Evolutionary conservation across 2,113 vertebrate species (phyloP).

Genomic region (Forbesichthys papilliferus): DNA sequence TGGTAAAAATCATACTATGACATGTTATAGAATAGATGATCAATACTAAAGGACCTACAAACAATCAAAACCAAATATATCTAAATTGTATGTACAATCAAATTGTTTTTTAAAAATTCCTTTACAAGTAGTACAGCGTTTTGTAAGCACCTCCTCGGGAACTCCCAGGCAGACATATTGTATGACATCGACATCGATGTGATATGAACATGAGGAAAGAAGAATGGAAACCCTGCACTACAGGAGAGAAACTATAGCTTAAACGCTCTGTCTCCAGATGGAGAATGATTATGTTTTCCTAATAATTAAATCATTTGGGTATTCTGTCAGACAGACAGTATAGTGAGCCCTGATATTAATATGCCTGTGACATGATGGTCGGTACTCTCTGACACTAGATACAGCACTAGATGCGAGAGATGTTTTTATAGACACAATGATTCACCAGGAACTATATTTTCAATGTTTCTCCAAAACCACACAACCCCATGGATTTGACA

Average conservation of each 20-base stretch:
- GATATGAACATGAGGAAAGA: neutral
- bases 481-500: too few relatives aligned
- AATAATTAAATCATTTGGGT: conserved; percentile 12
- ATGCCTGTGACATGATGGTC: conserved; percentile 6
- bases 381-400: neutral
- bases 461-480: neutral
- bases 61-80: too few relatives aligned
- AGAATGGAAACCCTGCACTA: neutral
- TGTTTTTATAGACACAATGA: neutral
- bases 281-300: conserved; percentile 20
- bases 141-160: neutral
- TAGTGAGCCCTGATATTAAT: conserved; percentile 11
- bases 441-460: neutral
- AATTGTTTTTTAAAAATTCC: too few relatives aligned
- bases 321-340: conserved; percentile 6
- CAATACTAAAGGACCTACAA: too few relatives aligned
- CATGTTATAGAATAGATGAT: too few relatives aligned
- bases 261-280: conserved; percentile 14
- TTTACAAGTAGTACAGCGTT: too few relatives aligned
- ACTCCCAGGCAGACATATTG: neutral
- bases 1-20: too few relatives aligned
- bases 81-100: too few relatives aligned
- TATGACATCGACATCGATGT: neutral
- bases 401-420: neutral
- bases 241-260: conserved; percentile 1